Percentiles rank a stretch among this genome's conserved stretches.
These are phyloP conservation scores for Prenolepis imparis DNA, from an alignment of 2,888 invertebrate genomes.

Conservation along the genomic window DNA sequence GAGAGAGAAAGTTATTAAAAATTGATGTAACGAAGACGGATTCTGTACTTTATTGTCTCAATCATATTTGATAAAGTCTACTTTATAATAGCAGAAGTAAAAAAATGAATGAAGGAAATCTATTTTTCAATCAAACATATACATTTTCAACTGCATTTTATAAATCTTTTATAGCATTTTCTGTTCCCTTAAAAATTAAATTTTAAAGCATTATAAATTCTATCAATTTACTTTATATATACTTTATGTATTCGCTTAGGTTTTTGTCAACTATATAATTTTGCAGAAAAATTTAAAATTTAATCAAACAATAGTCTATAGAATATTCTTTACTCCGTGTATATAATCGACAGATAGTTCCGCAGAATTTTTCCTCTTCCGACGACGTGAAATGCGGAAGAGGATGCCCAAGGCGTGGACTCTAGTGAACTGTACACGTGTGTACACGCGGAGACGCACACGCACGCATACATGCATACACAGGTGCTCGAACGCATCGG, in stretches of 20 bases:
- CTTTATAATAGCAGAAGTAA: neutral
- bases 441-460: neutral
- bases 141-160: neutral
- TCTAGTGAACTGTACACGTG: neutral
- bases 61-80: slow-evolving; percentile 2
- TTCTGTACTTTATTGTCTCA: neutral
- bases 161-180: neutral
- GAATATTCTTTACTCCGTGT: slow-evolving; percentile 48
- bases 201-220: neutral
- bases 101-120: neutral
- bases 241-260: neutral
- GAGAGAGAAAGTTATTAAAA: neutral
- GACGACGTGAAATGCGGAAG: slow-evolving; percentile 79
- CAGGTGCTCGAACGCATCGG: slow-evolving; percentile 36
- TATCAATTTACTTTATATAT: neutral
- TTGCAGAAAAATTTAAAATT: neutral
- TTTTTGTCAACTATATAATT: neutral
- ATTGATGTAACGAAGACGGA: neutral
- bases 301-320: neutral
- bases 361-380: slow-evolving; percentile 69
- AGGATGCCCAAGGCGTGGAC: slow-evolving; percentile 71
- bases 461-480: neutral
- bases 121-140: neutral
- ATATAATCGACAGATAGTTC: slow-evolving; percentile 69
- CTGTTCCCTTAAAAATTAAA: neutral